phyloP scores from a whole-genome alignment of 2,888 invertebrate genomes.

The Crossocerus cetratus region DNA sequence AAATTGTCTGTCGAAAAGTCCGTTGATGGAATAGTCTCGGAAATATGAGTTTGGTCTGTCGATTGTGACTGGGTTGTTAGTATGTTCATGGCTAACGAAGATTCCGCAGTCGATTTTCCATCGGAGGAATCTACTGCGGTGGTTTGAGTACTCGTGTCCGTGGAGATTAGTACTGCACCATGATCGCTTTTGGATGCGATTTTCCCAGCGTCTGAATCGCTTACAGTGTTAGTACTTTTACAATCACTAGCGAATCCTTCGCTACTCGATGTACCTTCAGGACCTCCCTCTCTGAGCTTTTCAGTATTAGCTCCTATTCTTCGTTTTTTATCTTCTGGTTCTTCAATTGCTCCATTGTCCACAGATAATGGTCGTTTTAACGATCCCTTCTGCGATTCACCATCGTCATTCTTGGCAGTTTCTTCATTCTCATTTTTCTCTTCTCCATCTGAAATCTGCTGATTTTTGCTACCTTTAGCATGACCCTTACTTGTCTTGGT shows the following conservation, averaged over 20 bases:
- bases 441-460: slow-evolving; percentile 24
- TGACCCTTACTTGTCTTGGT: slow-evolving; percentile 44
- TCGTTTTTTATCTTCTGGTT: slow-evolving; percentile 58
- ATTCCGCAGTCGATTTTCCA: no score
- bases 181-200: no score
- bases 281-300: slow-evolving; percentile 1
- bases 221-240: slow-evolving; percentile 32
- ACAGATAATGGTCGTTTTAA: slow-evolving; percentile 47
- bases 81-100: no score
- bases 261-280: neutral
- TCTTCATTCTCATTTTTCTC: slow-evolving; percentile 40
- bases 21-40: slow-evolving; percentile 12
- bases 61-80: no score
- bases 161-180: no score
- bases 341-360: slow-evolving; percentile 34
- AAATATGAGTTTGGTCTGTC: neutral
- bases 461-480: slow-evolving; percentile 44
- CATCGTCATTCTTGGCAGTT: slow-evolving; percentile 7
- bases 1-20: slow-evolving; percentile 30
- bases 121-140: no score
- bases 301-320: slow-evolving; percentile 48
- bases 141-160: no score
- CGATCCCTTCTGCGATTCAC: slow-evolving; percentile 43
- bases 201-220: no score
- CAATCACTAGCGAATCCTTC: slow-evolving; percentile 61